A percentile compares a stretch with the other conserved stretches of the same genome.
These are phyloP conservation scores for Cataglyphis hispanica DNA, from an alignment of 1,140 invertebrate species.

Conservation along the genomic window DNA sequence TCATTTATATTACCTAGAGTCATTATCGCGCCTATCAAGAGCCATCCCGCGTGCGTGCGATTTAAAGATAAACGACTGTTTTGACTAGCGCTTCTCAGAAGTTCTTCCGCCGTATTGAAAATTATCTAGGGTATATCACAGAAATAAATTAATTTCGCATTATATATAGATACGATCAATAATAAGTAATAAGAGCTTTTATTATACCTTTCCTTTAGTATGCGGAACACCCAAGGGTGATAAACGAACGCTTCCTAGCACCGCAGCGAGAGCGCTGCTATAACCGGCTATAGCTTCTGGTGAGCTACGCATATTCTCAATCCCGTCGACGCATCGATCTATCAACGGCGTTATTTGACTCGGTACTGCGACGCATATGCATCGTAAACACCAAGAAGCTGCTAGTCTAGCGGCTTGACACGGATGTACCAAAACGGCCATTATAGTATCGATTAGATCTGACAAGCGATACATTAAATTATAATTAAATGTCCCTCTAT, in stretches of 20 bases:
- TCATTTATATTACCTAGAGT: conserved; percentile 91
- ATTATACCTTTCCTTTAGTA: conserved; percentile 95
- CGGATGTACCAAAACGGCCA: conserved; percentile 96
- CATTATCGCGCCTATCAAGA: conserved; percentile 98
- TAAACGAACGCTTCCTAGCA: conserved; percentile 95
- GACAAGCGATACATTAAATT: conserved; percentile 58
- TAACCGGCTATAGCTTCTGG: conserved; percentile 98
- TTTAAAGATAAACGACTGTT: conserved; percentile 97
- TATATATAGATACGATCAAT: background rate
- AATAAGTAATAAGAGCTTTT: background rate
- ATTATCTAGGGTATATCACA: conserved; percentile 89
- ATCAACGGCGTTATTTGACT: conserved; percentile 97
- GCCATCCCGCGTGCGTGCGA: conserved; percentile 98
- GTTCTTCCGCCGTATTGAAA: conserved; percentile 98
- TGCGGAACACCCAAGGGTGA: conserved; percentile 98
- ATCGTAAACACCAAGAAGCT: conserved; percentile 97
- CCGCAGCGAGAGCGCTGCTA: conserved; percentile 96
- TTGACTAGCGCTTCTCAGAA: conserved; percentile 98
- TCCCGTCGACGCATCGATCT: conserved; percentile 94
- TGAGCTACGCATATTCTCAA: conserved; percentile 96
- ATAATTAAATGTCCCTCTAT: conserved; percentile 23
- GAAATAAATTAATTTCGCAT: background rate
- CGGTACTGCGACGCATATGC: conserved; percentile 96
- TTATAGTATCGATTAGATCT: conserved; percentile 87
- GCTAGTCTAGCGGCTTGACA: conserved; percentile 96